Evolutionary conservation across 2,888 invertebrate genomes (phyloP).

Genomic region (Stegophylla sp.): DNA sequence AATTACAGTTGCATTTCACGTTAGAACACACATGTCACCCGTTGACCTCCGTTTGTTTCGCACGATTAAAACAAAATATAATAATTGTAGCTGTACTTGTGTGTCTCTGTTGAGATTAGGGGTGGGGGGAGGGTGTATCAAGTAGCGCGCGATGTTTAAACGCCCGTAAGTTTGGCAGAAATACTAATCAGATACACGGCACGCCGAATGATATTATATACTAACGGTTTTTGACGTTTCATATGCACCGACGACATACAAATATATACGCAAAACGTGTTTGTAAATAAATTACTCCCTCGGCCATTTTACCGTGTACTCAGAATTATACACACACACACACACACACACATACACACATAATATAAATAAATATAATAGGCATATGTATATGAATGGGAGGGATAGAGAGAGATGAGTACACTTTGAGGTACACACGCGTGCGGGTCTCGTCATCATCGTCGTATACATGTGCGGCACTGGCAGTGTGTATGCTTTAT

Average conservation of each 20-base stretch:
- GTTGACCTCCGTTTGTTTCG: too few relatives aligned
- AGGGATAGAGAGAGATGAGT: too few relatives aligned
- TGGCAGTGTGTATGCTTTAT: neutral
- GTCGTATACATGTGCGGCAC: neutral
- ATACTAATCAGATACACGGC: constrained; percentile 19
- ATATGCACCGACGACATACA: neutral
- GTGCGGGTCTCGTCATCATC: too few relatives aligned
- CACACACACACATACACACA: neutral
- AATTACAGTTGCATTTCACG: too few relatives aligned
- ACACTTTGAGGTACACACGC: too few relatives aligned
- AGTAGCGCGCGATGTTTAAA: neutral
- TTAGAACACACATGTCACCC: too few relatives aligned
- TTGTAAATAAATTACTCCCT: constrained; percentile 43
- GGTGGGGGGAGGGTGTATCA: neutral
- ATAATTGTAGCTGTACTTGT: too few relatives aligned
- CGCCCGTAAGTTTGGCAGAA: constrained; percentile 8
- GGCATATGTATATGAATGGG: too few relatives aligned
- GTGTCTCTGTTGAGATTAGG: neutral
- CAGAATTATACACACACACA: neutral
- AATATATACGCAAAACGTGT: constrained; percentile 22
- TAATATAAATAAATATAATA: neutral
- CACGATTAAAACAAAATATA: too few relatives aligned
- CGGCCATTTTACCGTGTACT: constrained; percentile 11
- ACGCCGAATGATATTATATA: constrained; percentile 11
- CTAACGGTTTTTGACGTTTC: constrained; percentile 7